Evolutionary conservation across 2,797 vertebrate genomes (phyloP).

Genomic region (Acanthiza pusilla): DNA sequence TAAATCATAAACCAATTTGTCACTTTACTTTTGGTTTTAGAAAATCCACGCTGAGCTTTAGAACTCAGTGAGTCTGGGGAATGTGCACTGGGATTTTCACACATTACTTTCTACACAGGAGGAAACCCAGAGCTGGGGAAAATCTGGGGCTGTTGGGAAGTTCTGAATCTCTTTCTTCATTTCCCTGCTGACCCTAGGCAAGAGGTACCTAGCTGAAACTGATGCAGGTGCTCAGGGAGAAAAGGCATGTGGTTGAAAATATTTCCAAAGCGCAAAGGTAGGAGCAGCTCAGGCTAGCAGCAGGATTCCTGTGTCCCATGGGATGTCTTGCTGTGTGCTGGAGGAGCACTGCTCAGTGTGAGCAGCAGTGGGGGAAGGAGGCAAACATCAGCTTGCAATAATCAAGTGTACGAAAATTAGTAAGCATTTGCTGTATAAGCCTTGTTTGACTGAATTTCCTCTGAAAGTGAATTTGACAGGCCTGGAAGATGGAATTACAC

Average conservation of each 20-base stretch:
- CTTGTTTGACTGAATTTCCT: neutral
- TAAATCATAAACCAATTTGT: neutral
- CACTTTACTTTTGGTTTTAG: neutral
- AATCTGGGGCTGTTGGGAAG: neutral
- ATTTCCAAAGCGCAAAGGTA: neutral
- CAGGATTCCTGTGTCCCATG: fast-evolving
- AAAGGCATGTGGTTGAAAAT: neutral
- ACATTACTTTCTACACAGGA: fast-evolving
- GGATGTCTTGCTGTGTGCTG: neutral
- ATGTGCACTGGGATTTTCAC: neutral
- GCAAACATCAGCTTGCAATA: neutral
- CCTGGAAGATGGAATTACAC: neutral
- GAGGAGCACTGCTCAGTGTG: neutral
- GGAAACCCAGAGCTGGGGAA: neutral
- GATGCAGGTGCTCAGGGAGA: neutral
- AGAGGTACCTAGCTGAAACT: neutral
- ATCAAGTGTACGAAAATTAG: neutral
- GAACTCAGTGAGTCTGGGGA: neutral
- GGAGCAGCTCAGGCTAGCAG: neutral
- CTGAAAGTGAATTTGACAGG: neutral
- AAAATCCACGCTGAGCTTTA: neutral
- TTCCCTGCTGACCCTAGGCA: neutral
- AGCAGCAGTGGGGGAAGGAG: neutral
- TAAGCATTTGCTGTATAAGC: fast-evolving
- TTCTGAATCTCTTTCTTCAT: neutral